These are phyloP conservation scores for Labeo rohita DNA, from an alignment of 2,113 vertebrate species.

Conservation along the genomic window DNA sequence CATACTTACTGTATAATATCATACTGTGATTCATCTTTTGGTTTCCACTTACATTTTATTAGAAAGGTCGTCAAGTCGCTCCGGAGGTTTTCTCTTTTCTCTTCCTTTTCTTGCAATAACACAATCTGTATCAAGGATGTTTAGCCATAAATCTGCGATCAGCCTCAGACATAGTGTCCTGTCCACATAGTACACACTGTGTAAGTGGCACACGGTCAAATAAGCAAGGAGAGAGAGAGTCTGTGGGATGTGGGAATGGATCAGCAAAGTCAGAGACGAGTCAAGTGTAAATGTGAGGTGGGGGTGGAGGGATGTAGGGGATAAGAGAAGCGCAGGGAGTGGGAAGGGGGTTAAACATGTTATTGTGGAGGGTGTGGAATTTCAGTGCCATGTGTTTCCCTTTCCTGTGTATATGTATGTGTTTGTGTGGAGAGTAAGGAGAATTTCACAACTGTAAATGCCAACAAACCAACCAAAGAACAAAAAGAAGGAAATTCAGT, in stretches of 20 bases:
- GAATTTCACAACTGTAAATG: background rate
- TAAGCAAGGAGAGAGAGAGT: constrained; percentile 8
- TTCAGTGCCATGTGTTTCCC: constrained; percentile 23
- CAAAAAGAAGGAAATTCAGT: background rate
- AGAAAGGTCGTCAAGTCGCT: constrained; percentile 65
- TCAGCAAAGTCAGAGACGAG: constrained; percentile 8
- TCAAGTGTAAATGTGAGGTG: constrained; percentile 29
- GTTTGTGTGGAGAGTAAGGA: background rate
- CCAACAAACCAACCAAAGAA: background rate
- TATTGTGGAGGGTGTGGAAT: constrained; percentile 43
- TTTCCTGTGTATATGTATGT: background rate
- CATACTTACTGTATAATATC: background rate
- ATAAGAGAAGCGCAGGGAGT: background rate
- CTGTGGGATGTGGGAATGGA: constrained; percentile 25
- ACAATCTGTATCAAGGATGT: constrained; percentile 6
- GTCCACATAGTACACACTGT: background rate
- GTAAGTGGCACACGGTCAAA: background rate
- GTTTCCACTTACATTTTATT: constrained; percentile 67
- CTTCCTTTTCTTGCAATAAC: constrained; percentile 42
- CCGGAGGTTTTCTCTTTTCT: constrained; percentile 53
- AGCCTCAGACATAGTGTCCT: background rate
- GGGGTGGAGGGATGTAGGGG: background rate
- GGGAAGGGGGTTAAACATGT: constrained; percentile 42
- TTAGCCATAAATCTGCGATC: background rate
- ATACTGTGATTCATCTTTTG: background rate